Evolutionary conservation across 2,888 invertebrate species (phyloP), one percentile per base, ranked within the genome.

Genomic region (Dynastes maya): DNA sequence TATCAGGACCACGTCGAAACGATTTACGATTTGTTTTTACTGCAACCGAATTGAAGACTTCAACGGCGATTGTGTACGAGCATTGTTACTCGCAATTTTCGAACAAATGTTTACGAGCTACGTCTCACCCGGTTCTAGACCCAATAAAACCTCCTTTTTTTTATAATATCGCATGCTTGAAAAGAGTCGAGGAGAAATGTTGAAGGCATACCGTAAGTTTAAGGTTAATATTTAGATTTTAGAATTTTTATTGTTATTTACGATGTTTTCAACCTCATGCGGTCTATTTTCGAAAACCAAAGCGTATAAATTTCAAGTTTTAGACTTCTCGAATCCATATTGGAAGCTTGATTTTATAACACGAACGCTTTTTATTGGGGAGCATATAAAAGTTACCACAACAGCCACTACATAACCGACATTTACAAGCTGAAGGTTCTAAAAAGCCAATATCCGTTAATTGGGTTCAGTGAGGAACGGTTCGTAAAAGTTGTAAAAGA

Each of bases 1-100:
- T 32, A 58, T 22, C 37, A 75, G n/a, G 22, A 40, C 74, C 37
- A 61, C 37, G 27, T 11, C 40, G 37, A 61, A 32, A 74, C 27
- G 51, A 76, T 76, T 76, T 76, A 76, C 67, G 76, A 76, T 76
- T 76, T 76, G 76, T 76, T 76, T 76, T 76, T 76, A 76, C 63
- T 76, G 67, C 76, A 37, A 45, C 29, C 40, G 67, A 76, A 76
- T 67, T 27, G 55, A 67, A 65, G 37, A 53, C 67, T 76, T 76
- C 67, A 76, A 63, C 76, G 65, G 76, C 53, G 51, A 76, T 76
- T 76, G 76, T 65, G 76, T 49, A 40, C 63, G 8, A 76, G 45
- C 65, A 63, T 64, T 64, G 75, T 76, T 37, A 49, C 32, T 64
- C 49, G 27, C 16, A 16, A 13, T 37, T 53, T 29, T 40, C 27